Evolutionary conservation across 2,888 invertebrate genomes (phyloP).

Genomic region (Neuroscelio doddi): DNA sequence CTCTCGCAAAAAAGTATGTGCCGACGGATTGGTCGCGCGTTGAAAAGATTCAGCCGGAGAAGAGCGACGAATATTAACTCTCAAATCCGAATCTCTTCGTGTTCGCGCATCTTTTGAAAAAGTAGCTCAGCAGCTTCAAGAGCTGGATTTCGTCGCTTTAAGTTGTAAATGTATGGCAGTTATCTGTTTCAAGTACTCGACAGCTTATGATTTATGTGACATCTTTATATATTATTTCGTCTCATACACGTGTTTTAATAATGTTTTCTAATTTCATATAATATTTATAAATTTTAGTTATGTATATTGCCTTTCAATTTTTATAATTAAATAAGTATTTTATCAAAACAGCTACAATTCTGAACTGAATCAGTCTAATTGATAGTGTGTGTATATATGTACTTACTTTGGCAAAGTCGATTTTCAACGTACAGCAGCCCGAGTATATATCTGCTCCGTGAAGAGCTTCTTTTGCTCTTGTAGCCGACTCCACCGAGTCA

Average conservation of each 20-base stretch:
- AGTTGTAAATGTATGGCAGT: not conserved
- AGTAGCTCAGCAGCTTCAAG: constrained; percentile 4
- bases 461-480: constrained; percentile 93
- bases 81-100: constrained; percentile 6
- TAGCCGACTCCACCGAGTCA: constrained; percentile 94
- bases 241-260: no score
- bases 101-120: not conserved
- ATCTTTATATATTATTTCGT: no score
- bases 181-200: no score
- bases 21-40: constrained; percentile 7
- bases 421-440: constrained; percentile 98
- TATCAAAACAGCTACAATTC: no score
- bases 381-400: not conserved
- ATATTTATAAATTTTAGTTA: no score
- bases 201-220: no score
- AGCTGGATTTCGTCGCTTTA: constrained; percentile 1
- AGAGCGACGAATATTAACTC: constrained; percentile 4
- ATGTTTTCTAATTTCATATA: no score
- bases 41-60: constrained; percentile 6
- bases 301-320: no score
- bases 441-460: constrained; percentile 99
- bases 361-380: no score
- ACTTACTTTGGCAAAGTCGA: constrained; percentile 98
- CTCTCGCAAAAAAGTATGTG: not conserved
- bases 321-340: no score